Conservation (phyloP, 1,140 invertebrate species). For the Magallana angulata region DNA sequence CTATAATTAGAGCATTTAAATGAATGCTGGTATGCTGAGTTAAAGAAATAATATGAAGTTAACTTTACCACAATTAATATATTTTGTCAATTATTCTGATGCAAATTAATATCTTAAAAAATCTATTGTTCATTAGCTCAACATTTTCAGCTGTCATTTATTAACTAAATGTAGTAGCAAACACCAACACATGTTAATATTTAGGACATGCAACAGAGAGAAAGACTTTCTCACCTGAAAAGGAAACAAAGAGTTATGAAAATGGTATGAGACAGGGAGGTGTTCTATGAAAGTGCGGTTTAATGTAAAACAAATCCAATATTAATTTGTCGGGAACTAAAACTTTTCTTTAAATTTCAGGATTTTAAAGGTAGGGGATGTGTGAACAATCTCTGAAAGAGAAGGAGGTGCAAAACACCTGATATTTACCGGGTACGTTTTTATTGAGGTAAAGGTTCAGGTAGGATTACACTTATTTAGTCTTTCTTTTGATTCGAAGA, state of each 20-base stretch:
- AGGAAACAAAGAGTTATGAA: not conserved
- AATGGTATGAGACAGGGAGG: slow-evolving; percentile 7
- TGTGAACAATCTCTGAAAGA: too few relatives aligned
- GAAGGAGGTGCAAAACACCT: too few relatives aligned
- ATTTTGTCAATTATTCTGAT: not conserved
- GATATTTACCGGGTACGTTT: too few relatives aligned
- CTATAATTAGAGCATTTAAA: not conserved
- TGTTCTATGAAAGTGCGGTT: slow-evolving; percentile 10
- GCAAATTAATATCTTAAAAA: not conserved
- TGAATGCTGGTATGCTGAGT: slow-evolving; percentile 7
- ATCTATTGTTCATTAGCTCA: not conserved
- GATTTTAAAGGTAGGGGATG: not conserved
- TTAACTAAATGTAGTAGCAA: not conserved
- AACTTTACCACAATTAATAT: too few relatives aligned
- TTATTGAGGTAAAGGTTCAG: too few relatives aligned
- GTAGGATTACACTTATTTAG: too few relatives aligned
- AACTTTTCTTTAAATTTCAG: not conserved
- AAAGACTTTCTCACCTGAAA: slow-evolving; percentile 9
- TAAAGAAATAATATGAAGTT: not conserved
- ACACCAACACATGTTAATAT: slow-evolving; percentile 3
- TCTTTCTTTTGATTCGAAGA: too few relatives aligned
- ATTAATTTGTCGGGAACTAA: not conserved
- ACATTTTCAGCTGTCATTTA: not conserved
- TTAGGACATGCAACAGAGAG: not conserved
- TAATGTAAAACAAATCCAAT: not conserved